Evolutionary conservation across 2,888 invertebrate genomes (phyloP), one percentile per base, ranked within the genome.

Genomic region (Muschampia plurimacula): DNA sequence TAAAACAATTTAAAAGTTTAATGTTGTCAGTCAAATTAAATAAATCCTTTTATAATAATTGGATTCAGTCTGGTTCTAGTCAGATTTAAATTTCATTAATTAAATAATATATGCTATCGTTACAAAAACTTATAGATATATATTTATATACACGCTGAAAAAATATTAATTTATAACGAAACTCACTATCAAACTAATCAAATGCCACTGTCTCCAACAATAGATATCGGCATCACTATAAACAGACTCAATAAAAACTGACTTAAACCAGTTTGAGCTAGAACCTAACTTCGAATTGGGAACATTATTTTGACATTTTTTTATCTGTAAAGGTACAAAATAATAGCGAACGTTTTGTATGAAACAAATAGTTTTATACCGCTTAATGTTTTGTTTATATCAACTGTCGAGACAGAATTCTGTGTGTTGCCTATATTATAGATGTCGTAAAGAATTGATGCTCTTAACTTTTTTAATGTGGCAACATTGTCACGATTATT

Each of bases 401-500:
- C 57, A 57, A 57, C 5, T 57, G 57, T 22, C 36, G n/a, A 49
- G 49, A 22, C 36, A n/a, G 28, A 12, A 49, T 39, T 32, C 39
- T 52, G 65, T 39, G 36, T 64, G 55, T 55, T 49, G 49, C 36
- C n/a, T 15, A 49, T 52, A 59, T 46, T 6, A 57, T 67, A 59
- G 46, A 10, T 59, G 28, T 59, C 28, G 67, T 4, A 52, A 64
- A 32, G 15, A 55, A 57, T 63, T 55, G 46, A 36, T 32, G 65
- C 57, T 44, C 69, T 64, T 63, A 75, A 59, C 52, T 66, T 69
- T 60, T 71, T 59, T 69, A 55, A 73, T 73, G 64, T 74, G 77
- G 76, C 76, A 77, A 75, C 77, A 77, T 57, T 76, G 72, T 66
- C 67, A 59, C 46, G 66, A 75, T 75, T 76, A 6, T 79, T 78